Evolutionary conservation across 2,797 vertebrate species (phyloP), one percentile per base, ranked within the genome.

Genomic region (Diplodus puntazzo): DNA sequence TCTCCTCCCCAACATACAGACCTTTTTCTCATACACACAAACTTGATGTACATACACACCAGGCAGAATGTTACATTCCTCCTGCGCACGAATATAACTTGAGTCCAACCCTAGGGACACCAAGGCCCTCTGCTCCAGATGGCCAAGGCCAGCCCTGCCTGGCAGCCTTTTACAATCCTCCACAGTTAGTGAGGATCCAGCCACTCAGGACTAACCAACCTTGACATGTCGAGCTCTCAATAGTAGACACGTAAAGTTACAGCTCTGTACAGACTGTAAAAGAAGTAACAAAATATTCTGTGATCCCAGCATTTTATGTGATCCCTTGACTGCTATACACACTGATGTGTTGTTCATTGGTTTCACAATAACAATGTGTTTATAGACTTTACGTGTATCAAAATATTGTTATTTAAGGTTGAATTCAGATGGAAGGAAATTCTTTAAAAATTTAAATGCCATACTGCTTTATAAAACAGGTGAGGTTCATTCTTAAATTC

Each of bases 51-150:
- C 45, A 71, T 66, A 71, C 75, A 83, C 70, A 83, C 39, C 42
- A 30, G 62, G 39, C 71, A 57, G 30, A 70, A 67, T 58, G 54
- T 45, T 67, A 59, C 62, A 69, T 58, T 76, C 76, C 57, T 69
- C 21, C 43, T 61, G 48, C 53, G 42, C 75, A 64, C 46, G 1
- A 63, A 59, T 52, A 62, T 42, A 75, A 78, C 77, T 75, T 73
- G 39, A 80, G 69, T 53, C 49, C 25, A 62, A 82, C 87, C 83
- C 87, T 78, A 62, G 70, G 83, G 84, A 90, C 81, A 72, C 34
- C 64, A 46, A 67, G 74, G 75, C 67, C 77, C 78, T 77, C 59
- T 45, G 45, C 83, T 82, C 82, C 90, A 92, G 87, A 90, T 90
- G 90, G 88, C 83, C 77, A 60, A 12, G 61, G 80, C 76, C 82